A percentile compares a stretch with the other conserved stretches of the same genome.
Evolutionary conservation across 2,797 vertebrate species (phyloP).

Genomic region (Pagetopsis macropterus): DNA sequence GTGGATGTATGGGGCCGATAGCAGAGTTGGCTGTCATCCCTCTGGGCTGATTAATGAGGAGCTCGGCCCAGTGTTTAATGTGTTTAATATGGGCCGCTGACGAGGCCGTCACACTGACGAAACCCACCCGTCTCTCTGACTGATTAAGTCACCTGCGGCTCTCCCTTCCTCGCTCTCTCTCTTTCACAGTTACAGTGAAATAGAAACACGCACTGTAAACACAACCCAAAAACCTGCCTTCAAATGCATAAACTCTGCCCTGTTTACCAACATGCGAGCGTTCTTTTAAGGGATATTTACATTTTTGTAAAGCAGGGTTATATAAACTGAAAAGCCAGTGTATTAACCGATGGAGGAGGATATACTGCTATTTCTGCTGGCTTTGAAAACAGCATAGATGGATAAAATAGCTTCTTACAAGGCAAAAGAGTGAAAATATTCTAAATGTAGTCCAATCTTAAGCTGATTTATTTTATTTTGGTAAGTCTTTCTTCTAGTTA

Average conservation of each 20-base stretch:
- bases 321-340: too few species aligned
- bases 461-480: too few species aligned
- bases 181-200: constrained; percentile 53
- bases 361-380: too few species aligned
- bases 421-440: too few species aligned
- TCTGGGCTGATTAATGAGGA: constrained; percentile 83
- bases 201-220: not conserved
- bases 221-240: not conserved
- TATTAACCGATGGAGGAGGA: too few species aligned
- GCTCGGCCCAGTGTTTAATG: constrained; percentile 81
- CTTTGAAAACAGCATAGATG: too few species aligned
- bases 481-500: too few species aligned
- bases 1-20: constrained; percentile 78
- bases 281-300: constrained; percentile 3
- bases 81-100: constrained; percentile 85
- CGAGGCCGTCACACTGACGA: constrained; percentile 78
- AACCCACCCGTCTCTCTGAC: constrained; percentile 76
- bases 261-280: constrained; percentile 26
- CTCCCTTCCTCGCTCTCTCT: constrained; percentile 32
- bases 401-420: too few species aligned
- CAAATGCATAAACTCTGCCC: not conserved
- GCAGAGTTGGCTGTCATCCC: constrained; percentile 78
- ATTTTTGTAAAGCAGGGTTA: too few species aligned
- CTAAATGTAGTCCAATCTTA: too few species aligned
- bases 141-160: constrained; percentile 79